Percentiles rank a stretch among this genome's conserved stretches.
These are phyloP conservation scores for Gallinago undulata DNA, from an alignment of 2,113 vertebrate species.

Conservation along the genomic window DNA sequence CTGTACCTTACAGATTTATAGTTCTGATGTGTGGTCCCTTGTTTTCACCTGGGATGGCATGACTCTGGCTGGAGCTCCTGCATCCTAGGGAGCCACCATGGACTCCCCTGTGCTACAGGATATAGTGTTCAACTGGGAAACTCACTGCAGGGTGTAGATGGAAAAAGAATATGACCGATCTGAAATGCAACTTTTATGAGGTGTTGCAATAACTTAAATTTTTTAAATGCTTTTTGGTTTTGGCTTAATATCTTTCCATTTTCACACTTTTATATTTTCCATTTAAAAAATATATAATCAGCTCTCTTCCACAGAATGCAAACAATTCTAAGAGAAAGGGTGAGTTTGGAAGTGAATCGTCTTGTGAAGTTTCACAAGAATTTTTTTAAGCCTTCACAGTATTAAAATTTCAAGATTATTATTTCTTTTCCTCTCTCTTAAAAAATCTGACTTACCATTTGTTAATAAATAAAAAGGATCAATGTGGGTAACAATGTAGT, in stretches of 20 bases:
- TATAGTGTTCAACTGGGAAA: background rate
- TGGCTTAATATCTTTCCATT: background rate
- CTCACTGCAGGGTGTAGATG: background rate
- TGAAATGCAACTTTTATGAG: background rate
- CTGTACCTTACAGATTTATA: background rate
- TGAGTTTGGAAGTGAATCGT: background rate
- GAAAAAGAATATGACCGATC: background rate
- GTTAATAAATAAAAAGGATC: background rate
- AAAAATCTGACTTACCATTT: background rate
- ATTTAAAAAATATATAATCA: background rate
- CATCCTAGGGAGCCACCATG: background rate
- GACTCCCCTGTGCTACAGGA: rapidly evolving
- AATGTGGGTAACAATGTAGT: background rate
- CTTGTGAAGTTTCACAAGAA: background rate
- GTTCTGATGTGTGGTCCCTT: background rate
- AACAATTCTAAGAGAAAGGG: background rate
- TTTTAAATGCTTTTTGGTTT: background rate
- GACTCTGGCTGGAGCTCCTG: background rate
- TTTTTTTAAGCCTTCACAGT: background rate
- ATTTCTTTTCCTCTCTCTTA: background rate
- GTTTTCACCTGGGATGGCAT: background rate
- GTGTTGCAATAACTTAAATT: background rate
- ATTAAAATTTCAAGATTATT: background rate
- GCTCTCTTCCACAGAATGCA: background rate
- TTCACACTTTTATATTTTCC: background rate